Evolutionary conservation across 2,797 vertebrate genomes (phyloP).

Genomic region (Falco concolor): DNA sequence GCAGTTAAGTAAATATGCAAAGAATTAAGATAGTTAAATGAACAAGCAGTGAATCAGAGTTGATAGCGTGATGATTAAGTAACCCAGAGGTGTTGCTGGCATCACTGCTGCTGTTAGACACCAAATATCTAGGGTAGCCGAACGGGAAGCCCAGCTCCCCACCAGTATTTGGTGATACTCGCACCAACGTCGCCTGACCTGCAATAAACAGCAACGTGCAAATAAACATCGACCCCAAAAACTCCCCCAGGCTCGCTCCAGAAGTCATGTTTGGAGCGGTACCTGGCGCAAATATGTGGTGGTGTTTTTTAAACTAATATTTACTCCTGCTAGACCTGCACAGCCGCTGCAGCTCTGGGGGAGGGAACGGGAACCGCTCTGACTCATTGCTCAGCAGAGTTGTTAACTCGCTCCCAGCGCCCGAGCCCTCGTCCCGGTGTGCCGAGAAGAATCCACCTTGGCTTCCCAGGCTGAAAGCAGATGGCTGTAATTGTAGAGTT

Average conservation of each 20-base stretch:
- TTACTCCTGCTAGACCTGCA: conserved; percentile 57
- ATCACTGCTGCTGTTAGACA: neutral
- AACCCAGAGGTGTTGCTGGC: neutral
- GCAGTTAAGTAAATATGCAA: conserved; percentile 17
- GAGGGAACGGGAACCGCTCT: conserved; percentile 7
- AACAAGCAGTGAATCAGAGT: neutral
- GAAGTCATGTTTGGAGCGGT: neutral
- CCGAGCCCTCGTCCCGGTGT: neutral
- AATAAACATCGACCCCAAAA: neutral
- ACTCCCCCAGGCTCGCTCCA: neutral
- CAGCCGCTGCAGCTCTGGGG: conserved; percentile 13
- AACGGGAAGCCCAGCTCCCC: neutral
- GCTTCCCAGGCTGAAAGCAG: neutral
- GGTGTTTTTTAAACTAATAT: conserved; percentile 52
- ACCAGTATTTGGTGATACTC: neutral
- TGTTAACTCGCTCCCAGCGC: neutral
- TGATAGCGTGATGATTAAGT: neutral
- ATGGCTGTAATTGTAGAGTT: neutral
- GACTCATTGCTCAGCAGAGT: conserved; percentile 15
- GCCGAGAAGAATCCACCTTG: neutral
- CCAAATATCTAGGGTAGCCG: neutral
- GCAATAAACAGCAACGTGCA: neutral
- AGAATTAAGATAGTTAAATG: conserved; percentile 53
- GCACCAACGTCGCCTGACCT: neutral
- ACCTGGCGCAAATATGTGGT: neutral